Evolutionary conservation across 1,140 invertebrate genomes (phyloP), one percentile per base, ranked within the genome.

Genomic region (Bombus sibiricus): DNA sequence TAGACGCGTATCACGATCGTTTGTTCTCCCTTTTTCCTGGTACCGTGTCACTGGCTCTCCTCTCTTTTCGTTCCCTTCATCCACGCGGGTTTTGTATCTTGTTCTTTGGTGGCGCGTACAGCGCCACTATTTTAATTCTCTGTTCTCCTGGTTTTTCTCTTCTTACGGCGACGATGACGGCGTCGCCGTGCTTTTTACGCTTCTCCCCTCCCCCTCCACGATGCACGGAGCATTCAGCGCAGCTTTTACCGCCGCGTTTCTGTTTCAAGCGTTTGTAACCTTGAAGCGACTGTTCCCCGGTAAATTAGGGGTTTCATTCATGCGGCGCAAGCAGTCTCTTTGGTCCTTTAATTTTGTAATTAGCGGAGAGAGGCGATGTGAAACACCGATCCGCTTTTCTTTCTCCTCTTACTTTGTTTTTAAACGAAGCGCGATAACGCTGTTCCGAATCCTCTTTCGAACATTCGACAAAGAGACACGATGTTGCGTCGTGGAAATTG

Each of bases 51-150:
- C 13, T 28, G 47, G 13, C 1, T 22, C n/a, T 25, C 22, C 34
- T 9, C 41, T 1, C 32, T 43, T 22, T 39, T 18, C 28, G 1
- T 25, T 18, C 41, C 25, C 22, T 28, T 41, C 47, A 3, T 4
- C 15, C 43, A n/a, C 22, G 64, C 32, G 13, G 71, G 75, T 81
- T 81, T 85, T 81, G 69, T 81, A 37, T 74, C 84, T 69, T 68
- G 79, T 68, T 85, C 62, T 81, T 81, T 68, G 78, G 13, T 34
- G 41, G 34, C 34, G 34, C 34, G 34, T 34, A 34, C 34, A 34
- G 43, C 34, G 28, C 22, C n/a, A 81, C 78, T 74, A 59, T 81
- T 85, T 85, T 85, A 85, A 81, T 85, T 68, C 84, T 53, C 59
- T 80, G 43, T 41, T 74, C 71, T 10, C 0, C 3, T 4, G 43